These are phyloP conservation scores for Tragelaphus oryx DNA, from an alignment of 2,797 vertebrate genomes.

Conservation along the genomic window DNA sequence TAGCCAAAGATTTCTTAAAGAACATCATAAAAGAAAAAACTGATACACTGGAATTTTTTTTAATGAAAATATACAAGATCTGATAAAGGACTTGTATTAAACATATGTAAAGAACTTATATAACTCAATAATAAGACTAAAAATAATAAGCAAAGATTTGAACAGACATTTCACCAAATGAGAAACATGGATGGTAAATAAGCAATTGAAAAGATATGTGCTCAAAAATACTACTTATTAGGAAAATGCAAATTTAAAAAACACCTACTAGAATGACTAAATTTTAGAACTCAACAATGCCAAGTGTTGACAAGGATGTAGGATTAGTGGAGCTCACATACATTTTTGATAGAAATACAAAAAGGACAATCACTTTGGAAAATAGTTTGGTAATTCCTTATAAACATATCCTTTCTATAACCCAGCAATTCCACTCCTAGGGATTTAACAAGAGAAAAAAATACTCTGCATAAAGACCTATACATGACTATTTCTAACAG, in stretches of 20 bases:
- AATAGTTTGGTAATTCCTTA: neutral
- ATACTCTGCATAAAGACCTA: neutral
- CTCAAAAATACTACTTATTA: neutral
- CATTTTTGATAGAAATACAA: neutral
- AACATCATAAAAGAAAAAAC: neutral
- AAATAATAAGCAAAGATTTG: neutral
- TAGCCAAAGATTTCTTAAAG: slow-evolving; percentile 1
- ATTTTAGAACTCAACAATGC: neutral
- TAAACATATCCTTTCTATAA: neutral
- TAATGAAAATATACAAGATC: neutral
- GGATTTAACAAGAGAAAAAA: slow-evolving; percentile 10
- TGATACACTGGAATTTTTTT: neutral
- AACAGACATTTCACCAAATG: neutral
- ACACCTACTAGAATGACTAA: neutral
- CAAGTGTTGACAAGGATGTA: neutral
- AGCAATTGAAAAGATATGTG: neutral
- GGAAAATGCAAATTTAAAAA: neutral
- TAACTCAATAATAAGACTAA: neutral
- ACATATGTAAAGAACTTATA: neutral
- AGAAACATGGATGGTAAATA: neutral
- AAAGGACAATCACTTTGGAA: neutral
- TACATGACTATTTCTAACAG: neutral
- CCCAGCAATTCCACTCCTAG: neutral
- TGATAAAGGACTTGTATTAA: neutral
- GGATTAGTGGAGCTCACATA: neutral